Evolutionary conservation across 2,888 invertebrate genomes (phyloP), one percentile per base, ranked within the genome.

Genomic region (Drosophila fulvimacula): DNA sequence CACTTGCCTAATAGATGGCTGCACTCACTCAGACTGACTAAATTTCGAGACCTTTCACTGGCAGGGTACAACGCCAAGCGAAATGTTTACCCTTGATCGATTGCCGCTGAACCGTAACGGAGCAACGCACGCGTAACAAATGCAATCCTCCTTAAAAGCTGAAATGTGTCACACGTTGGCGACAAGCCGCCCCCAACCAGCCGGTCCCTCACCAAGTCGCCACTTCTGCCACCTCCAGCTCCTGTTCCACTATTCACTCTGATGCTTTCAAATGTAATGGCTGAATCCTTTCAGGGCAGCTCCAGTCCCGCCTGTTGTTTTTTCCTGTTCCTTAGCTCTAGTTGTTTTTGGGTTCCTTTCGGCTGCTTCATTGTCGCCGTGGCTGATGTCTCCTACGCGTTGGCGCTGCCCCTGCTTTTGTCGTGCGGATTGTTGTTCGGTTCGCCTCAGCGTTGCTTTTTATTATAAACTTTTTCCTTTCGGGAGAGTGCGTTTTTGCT

Each of bases 131-230:
- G 81, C 83, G 82, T 90, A 88, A 82, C 88, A 89, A 90, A 85
- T 84, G 89, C 88, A 90, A 87, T 88, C 78, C 81, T 82, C 82
- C 89, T 91, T 89, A 88, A 91, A 89, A 91, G 88, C 89, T 88
- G 81, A 91, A 91, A 90, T 90, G 85, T 91, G 91, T 91, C 91
- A 88, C 85, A 90, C 71, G 76, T 71, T 74, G 73, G 71, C 86
- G 70, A 80, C 79, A 73, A 69, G 56, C 48, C 5, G 19, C 15
- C 15, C 24, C 21, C 39, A 65, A 36, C 9, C 38, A 17, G n/a
- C 15, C 24, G 0, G 13, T 30, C 21, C 17, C 24, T 21, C 19
- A 5, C 19, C 49, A 62, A 39, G 13, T 11, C 44, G 17, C 13
- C 6, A 13, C 17, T 13, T 32, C 13, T 4, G 10, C 42, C 6